Conservation (phyloP, 2,113 vertebrate species). For the Anas platyrhynchos region DNA sequence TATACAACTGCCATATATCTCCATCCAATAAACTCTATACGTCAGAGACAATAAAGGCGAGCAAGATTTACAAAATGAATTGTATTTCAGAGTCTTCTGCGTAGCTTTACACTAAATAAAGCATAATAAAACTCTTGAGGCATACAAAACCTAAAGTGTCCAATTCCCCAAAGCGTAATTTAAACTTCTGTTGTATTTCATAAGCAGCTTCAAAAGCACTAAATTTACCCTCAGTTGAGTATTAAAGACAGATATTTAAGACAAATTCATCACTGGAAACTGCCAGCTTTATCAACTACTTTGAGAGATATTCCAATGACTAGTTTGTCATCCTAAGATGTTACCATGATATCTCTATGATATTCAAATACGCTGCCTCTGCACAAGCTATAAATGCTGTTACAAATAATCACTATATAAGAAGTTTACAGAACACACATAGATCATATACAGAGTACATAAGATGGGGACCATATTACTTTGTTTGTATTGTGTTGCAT, state of each 20-base stretch:
- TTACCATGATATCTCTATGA: neutral
- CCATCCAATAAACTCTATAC: slow-evolving; percentile 11
- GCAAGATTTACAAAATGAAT: slow-evolving; percentile 29
- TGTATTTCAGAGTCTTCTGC: slow-evolving; percentile 14
- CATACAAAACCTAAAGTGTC: neutral
- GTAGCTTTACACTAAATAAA: slow-evolving; percentile 44
- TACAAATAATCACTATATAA: slow-evolving; percentile 63
- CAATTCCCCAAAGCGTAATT: slow-evolving; percentile 23
- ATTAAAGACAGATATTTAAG: slow-evolving; percentile 12
- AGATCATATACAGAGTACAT: slow-evolving; percentile 79
- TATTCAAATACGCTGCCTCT: slow-evolving; percentile 17
- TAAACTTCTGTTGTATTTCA: neutral
- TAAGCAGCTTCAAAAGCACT: slow-evolving; percentile 13
- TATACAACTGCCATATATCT: slow-evolving; percentile 18
- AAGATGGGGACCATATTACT: slow-evolving; percentile 73
- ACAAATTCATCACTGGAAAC: neutral
- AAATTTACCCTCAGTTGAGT: neutral
- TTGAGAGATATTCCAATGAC: neutral
- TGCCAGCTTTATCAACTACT: slow-evolving; percentile 18
- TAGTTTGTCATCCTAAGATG: neutral
- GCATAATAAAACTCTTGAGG: slow-evolving; percentile 1
- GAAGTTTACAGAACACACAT: slow-evolving; percentile 75
- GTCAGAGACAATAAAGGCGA: slow-evolving; percentile 35
- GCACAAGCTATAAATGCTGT: slow-evolving; percentile 37
- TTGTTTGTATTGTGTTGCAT: neutral